phyloP scores from a whole-genome alignment of 2,797 vertebrate species.

The Acanthopagrus latus region DNA sequence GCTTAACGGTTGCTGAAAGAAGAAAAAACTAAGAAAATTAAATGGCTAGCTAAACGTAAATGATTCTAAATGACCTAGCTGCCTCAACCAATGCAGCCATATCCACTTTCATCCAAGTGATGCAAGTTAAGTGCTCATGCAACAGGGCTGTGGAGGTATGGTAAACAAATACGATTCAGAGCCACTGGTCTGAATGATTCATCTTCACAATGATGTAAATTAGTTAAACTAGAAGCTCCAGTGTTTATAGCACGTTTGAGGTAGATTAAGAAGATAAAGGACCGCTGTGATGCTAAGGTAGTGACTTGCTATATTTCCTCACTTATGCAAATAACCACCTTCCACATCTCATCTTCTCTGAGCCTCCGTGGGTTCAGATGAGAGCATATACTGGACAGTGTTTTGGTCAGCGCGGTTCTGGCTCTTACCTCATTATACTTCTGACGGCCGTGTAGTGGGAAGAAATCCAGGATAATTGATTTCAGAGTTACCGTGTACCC shows the following conservation, averaged over 20 bases:
- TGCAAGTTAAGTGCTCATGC: not conserved
- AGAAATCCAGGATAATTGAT: constrained; percentile 63
- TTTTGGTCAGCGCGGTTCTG: constrained; percentile 30
- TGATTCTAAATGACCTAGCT: too few relatives aligned
- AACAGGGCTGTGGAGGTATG: not conserved
- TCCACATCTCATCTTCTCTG: constrained; percentile 8
- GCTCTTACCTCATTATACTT: constrained; percentile 54
- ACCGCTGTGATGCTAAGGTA: not conserved
- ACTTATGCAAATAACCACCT: constrained; percentile 21
- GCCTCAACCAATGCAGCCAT: not conserved
- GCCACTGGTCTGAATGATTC: not conserved
- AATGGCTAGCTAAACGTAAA: not conserved
- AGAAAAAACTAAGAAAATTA: not conserved
- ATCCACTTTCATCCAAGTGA: not conserved
- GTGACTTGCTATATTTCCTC: constrained; percentile 12
- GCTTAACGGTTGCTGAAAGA: too few relatives aligned
- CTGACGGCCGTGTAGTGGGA: constrained; percentile 31
- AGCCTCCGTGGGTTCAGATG: constrained; percentile 6
- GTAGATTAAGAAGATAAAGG: not conserved
- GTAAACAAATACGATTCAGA: not conserved
- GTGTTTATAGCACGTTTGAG: not conserved
- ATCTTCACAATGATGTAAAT: constrained; percentile 8
- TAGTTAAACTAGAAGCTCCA: not conserved
- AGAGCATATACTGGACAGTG: constrained; percentile 3
- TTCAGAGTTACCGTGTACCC: constrained; percentile 50